Base-by-base conservation (phyloP, 1,140 invertebrate species). In the Leptinotarsa defecta region DNA sequence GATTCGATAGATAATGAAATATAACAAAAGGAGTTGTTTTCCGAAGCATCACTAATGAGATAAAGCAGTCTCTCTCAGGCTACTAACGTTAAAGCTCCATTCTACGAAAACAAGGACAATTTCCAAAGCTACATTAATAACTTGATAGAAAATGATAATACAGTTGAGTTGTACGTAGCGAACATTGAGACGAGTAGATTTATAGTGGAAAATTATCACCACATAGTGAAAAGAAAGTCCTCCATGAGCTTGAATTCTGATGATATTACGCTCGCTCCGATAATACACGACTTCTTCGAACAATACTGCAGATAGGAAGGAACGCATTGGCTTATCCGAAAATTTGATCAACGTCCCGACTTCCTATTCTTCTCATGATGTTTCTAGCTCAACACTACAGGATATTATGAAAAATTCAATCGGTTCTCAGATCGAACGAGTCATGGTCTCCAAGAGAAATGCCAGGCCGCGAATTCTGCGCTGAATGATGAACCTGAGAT, bases 31-130 rank as follows among this genome's bases (percentile, higher is more conserved):
- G 8, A 43, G 8, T 43, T 43, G 34, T 11, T 1, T 43, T 43
- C 34, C 34, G 4, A 43, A 43, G 34, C 34, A 43, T 43, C 3
- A 43, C 34, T 43, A 43, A 43, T 43, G 34, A 43, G 8, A 43
- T 43, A 11, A 11, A 2, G 34, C 34, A 3, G 8, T 43, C 8
- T 43, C 1, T 11, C 34, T 2, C 34, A 43, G 52, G n/a, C 13
- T 22, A 22, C 49, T 15, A 67, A 71, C 11, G 70, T 77, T 24
- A 43, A 63, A 11, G 73, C 77, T 8, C 74, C 77, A 4, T 17
- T 69, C 5, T 78, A 68, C 65, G 77, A 78, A 63, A 64, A 13
- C 11, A 75, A 76, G 17, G 71, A 76, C 48, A 68, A 76, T 61
- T 74, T 78, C 27, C 17, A 62, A 13, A 71, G 6, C 43, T 74